phyloP scores from a whole-genome alignment of 1,140 invertebrate species.

The Papilio aristodemus region DNA sequence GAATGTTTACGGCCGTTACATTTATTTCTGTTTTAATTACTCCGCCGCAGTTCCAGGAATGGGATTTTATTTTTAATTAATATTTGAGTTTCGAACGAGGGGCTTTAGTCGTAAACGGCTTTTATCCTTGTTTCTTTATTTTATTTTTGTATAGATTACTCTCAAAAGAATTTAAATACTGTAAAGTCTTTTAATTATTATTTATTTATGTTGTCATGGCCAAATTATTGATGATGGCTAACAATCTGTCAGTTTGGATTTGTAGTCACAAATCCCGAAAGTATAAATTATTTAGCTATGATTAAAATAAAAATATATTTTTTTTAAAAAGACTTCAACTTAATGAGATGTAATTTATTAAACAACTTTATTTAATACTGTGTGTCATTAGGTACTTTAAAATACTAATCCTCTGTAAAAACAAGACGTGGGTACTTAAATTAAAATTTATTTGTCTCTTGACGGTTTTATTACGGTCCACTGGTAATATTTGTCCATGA shows the following conservation, averaged over 20 bases:
- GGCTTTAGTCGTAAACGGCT: constrained; percentile 50
- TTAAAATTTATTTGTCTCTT: constrained; percentile 25
- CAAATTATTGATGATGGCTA: too few species aligned
- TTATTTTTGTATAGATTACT: constrained; percentile 6
- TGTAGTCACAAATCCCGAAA: too few species aligned
- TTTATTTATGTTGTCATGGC: too few species aligned
- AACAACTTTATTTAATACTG: not conserved
- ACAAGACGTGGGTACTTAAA: constrained; percentile 26
- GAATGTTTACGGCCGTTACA: constrained; percentile 53
- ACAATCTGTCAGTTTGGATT: too few species aligned
- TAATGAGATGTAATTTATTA: not conserved
- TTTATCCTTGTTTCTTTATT: constrained; percentile 36
- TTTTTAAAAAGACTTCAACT: not conserved
- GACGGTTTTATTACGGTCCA: constrained; percentile 25
- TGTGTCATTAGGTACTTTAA: not conserved
- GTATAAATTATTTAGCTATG: too few species aligned
- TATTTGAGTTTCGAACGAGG: constrained; percentile 52
- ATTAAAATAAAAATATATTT: too few species aligned
- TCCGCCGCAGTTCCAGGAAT: constrained; percentile 48
- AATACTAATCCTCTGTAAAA: not conserved
- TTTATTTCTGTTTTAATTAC: constrained; percentile 68
- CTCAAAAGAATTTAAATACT: not conserved
- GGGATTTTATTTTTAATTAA: constrained; percentile 72
- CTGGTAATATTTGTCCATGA: constrained; percentile 24
- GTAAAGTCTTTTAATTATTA: not conserved